Evolutionary conservation across 2,888 invertebrate species (phyloP), one percentile per base, ranked within the genome.

Genomic region (Bugula neritina): DNA sequence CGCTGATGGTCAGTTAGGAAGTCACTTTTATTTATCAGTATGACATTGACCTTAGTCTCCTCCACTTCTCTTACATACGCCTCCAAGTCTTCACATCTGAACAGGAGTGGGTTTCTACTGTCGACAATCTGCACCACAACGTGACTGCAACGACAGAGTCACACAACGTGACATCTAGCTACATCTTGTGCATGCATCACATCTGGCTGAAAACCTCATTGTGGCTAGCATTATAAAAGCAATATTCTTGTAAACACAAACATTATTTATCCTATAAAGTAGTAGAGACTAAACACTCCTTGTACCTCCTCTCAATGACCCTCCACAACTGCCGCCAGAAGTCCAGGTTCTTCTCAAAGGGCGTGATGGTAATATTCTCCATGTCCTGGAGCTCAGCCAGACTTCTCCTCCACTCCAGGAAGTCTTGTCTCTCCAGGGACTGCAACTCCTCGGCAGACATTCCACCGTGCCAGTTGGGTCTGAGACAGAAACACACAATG

Each of bases 261-360:
- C n/a, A n/a, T n/a, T n/a, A n/a, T n/a, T n/a, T n/a, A n/a, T n/a
- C n/a, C n/a, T n/a, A n/a, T n/a, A n/a, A n/a, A n/a, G n/a, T n/a
- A n/a, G n/a, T n/a, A n/a, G n/a, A n/a, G n/a, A n/a, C n/a, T n/a
- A n/a, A n/a, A n/a, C n/a, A n/a, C n/a, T n/a, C n/a, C n/a, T n/a
- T n/a, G n/a, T 43, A 84, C 80, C 88, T 88, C 77, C 92, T 89
- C 84, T 99, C 99, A n/a, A 99, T 89, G 0, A 99, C 98, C 77
- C 98, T 88, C 99, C 99, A 99, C 43, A 99, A 84, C 83, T 99
- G 99, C 69, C 96, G 89, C 99, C 99, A 99, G 78, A 99, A 92
- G 82, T 99, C 96, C 27, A 98, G 84, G 85, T 99, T 99, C 80
- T 94, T 92, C 81, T 99, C 99, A 84, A 94, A 99, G 0, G 99